These are phyloP conservation scores for Lasioglossum calceatum DNA, from an alignment of 2,888 invertebrate genomes.

Conservation along the genomic window DNA sequence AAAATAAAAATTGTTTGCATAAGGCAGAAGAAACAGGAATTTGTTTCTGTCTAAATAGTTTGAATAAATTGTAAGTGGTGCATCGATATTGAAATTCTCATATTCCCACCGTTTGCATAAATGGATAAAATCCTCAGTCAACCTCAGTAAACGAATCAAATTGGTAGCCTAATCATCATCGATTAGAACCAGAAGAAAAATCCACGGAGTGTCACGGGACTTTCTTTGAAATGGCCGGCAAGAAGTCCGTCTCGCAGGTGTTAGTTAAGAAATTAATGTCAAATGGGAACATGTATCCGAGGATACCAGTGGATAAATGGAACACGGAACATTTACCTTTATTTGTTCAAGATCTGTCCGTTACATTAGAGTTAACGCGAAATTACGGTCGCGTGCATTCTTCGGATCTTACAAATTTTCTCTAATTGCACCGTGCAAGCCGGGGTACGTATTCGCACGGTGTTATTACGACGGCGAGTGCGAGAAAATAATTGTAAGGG, in stretches of 20 bases:
- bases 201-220: not conserved
- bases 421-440: conserved; percentile 10
- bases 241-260: not conserved
- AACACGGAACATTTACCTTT: not conserved
- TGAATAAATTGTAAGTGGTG: not conserved
- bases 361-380: conserved; percentile 9
- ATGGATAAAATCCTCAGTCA: not conserved
- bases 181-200: not conserved
- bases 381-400: conserved; percentile 19
- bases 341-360: conserved; percentile 19
- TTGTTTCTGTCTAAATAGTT: not conserved
- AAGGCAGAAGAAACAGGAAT: not conserved
- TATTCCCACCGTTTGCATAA: not conserved
- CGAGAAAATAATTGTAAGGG: conserved; percentile 16
- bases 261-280: not conserved
- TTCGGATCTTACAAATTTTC: conserved; percentile 9
- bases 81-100: not conserved
- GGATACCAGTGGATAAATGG: not conserved
- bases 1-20: not conserved
- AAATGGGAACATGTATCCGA: not conserved
- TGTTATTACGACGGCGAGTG: conserved; percentile 15
- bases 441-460: conserved; percentile 9
- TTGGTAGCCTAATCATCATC: not conserved
- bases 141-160: not conserved
- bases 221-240: not conserved